Evolutionary conservation across 2,888 invertebrate species (phyloP), one percentile per base, ranked within the genome.

Genomic region (Thecophora atra): DNA sequence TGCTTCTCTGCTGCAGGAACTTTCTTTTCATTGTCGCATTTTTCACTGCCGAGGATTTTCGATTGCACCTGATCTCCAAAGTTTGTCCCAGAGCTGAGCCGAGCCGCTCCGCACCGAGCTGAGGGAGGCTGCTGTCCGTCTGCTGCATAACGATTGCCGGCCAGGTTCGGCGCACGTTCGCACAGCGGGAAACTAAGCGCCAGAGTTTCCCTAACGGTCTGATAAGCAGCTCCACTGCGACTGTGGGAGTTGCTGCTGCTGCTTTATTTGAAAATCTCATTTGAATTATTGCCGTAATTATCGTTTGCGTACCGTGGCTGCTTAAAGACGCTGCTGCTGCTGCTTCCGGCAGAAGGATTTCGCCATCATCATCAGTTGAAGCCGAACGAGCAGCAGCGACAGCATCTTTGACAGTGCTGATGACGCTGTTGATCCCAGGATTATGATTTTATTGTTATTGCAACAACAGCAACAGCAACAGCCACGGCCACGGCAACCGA

Each of bases 261-360:
- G 74, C 78, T 79, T 79, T 77, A 74, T 76, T 76, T 76, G 76
- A 77, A 83, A 83, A 83, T 83, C 83, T 83, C 82, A 82, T 83
- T 83, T 83, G 83, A 83, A 82, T 84, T 83, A 83, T 83, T 83
- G 80, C 84, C 78, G 82, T 82, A 83, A 83, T 83, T 83, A 84
- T 82, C 81, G 83, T 79, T 79, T 75, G 71, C 56, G 65, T 56
- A 67, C 26, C 60, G 71, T 71, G 56, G 72, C 54, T 66, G 64
- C 72, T 73, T 71, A 65, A 71, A 37, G 37, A 37, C 11, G 37
- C 11, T 11, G 68, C 44, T 68, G 65, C 62, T 17, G 17, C 62
- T n/a, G n/a, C n/a, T n/a, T 30, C 70, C 72, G 64, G 68, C 71
- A 70, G 67, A 75, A 66, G 73, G 54, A 60, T 73, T 63, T 65